Conservation (phyloP, 1,140 invertebrate species). For the Condylostylus longicornis region DNA sequence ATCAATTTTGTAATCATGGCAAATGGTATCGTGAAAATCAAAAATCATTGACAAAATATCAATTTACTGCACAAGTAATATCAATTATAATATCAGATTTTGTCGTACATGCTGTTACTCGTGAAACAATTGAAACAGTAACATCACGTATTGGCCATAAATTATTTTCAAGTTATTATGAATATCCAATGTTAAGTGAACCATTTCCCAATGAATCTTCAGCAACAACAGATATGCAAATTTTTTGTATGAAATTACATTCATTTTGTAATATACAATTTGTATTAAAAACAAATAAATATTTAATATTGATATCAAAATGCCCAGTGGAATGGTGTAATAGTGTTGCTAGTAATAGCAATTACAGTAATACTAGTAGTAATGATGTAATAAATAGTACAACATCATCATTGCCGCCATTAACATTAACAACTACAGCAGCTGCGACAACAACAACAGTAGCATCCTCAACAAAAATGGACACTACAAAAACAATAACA, state of each 20-base stretch:
- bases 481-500: too few relatives aligned
- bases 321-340: slow-evolving; percentile 9
- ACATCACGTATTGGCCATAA: slow-evolving; percentile 50
- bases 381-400: slow-evolving; percentile 20
- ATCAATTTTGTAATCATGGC: slow-evolving; percentile 28
- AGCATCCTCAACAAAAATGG: too few relatives aligned
- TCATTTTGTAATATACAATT: slow-evolving; percentile 57
- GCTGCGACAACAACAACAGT: too few relatives aligned
- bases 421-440: too few relatives aligned
- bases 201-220: slow-evolving; percentile 34
- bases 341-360: slow-evolving; percentile 12
- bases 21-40: slow-evolving; percentile 31
- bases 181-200: slow-evolving; percentile 22
- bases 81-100: slow-evolving; percentile 49
- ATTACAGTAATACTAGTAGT: slow-evolving; percentile 23
- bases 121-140: slow-evolving; percentile 63
- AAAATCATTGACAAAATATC: slow-evolving; percentile 36
- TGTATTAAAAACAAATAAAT: slow-evolving; percentile 42
- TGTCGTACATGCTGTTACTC: slow-evolving; percentile 57
- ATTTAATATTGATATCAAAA: slow-evolving; percentile 48
- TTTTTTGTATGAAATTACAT: slow-evolving; percentile 54
- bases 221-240: slow-evolving; percentile 44
- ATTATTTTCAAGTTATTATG: slow-evolving; percentile 30
- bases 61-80: slow-evolving; percentile 53
- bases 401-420: too few relatives aligned